A percentile compares a stretch with the other conserved stretches of the same genome.
phyloP scores from a whole-genome alignment of 2,113 vertebrate species.

The Shinisaurus crocodilurus region DNA sequence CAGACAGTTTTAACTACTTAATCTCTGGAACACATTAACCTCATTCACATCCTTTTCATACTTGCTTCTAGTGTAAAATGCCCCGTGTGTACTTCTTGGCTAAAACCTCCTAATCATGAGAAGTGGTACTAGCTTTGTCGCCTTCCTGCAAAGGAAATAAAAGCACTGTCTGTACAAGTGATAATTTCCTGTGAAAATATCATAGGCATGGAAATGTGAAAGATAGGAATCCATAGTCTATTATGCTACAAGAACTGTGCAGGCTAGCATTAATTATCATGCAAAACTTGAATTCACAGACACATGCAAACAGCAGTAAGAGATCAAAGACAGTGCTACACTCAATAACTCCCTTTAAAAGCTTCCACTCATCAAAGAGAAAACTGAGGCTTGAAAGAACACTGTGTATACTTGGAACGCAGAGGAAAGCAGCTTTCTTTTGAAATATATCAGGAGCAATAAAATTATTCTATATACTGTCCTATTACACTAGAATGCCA shows the following conservation, averaged over 20 bases:
- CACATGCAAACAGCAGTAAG: slow-evolving; percentile 22
- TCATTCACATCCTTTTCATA: neutral
- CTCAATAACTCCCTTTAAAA: slow-evolving; percentile 10
- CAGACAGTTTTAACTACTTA: neutral
- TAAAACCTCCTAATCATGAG: neutral
- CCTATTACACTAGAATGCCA: neutral
- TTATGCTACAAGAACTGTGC: neutral
- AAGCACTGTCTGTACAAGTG: neutral
- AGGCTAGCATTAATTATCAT: neutral
- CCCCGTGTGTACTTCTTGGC: neutral
- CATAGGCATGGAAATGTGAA: neutral
- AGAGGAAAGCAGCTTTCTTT: neutral
- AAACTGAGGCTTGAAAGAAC: neutral
- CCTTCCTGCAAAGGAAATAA: neutral
- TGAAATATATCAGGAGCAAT: slow-evolving; percentile 6
- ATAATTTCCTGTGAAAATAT: neutral
- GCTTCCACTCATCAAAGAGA: neutral
- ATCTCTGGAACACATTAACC: neutral
- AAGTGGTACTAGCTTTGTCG: neutral
- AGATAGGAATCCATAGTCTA: slow-evolving; percentile 9
- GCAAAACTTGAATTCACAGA: slow-evolving; percentile 18
- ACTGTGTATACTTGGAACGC: neutral
- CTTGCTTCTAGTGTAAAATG: neutral
- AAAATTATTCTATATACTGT: slow-evolving; percentile 12
- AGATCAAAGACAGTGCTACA: slow-evolving; percentile 15